Evolutionary conservation across 2,888 invertebrate species (phyloP).

Genomic region (Gymnoscelis rufifasciata): DNA sequence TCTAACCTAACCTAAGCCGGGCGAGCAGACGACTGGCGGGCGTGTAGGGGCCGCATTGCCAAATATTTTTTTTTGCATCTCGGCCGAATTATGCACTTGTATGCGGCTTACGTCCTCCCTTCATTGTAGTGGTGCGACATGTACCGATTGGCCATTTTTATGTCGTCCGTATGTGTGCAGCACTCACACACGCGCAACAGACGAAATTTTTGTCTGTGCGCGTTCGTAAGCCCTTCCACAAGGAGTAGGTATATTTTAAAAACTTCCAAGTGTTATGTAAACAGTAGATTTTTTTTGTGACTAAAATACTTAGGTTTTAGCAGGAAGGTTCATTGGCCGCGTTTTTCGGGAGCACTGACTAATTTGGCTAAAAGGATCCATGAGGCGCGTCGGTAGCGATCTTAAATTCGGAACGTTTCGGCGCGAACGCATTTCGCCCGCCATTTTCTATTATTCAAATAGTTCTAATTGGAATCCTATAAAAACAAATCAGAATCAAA

Average conservation of each 20-base stretch:
- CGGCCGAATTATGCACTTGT: constrained; percentile 80
- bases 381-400: constrained; percentile 46
- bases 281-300: constrained; percentile 62
- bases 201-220: constrained; percentile 68
- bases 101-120: constrained; percentile 79
- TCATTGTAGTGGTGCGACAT: constrained; percentile 78
- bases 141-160: constrained; percentile 75
- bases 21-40: constrained; percentile 78
- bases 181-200: constrained; percentile 58
- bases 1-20: constrained; percentile 80
- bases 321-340: constrained; percentile 65
- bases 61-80: constrained; percentile 80
- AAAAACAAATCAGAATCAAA: background rate
- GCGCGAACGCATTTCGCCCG: constrained; percentile 40
- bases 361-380: constrained; percentile 65
- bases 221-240: constrained; percentile 62
- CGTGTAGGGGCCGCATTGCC: constrained; percentile 79
- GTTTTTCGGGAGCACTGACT: constrained; percentile 76
- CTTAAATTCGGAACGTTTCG: constrained; percentile 42
- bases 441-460: constrained; percentile 4
- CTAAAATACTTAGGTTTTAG: constrained; percentile 73
- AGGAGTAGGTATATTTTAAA: constrained; percentile 61
- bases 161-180: constrained; percentile 60
- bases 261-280: constrained; percentile 73
- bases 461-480: constrained; percentile 8